Evolutionary conservation across 2,113 vertebrate species (phyloP).

Genomic region (Glaucomys volans): DNA sequence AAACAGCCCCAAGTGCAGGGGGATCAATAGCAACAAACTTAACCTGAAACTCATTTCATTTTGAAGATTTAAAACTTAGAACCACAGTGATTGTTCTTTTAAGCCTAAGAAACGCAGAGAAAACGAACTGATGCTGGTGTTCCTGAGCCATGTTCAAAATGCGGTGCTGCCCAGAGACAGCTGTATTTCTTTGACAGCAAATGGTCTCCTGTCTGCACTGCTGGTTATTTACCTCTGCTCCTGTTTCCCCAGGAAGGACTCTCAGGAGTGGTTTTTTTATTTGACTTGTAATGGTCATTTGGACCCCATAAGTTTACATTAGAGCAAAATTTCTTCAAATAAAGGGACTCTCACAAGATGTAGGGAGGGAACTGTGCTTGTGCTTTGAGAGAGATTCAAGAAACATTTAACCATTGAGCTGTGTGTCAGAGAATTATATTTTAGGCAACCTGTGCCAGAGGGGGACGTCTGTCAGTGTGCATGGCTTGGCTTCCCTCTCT

Average conservation of each 20-base stretch:
- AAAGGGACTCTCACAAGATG: accelerated
- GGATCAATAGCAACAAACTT: constrained; percentile 54
- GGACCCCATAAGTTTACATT: neutral
- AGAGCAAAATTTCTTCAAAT: neutral
- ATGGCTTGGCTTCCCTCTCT: accelerated
- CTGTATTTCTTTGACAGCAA: neutral
- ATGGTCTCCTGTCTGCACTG: neutral
- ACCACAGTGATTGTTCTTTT: neutral
- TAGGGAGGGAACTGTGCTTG: neutral
- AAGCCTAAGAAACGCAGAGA: accelerated
- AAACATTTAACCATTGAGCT: neutral
- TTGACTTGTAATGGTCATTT: neutral
- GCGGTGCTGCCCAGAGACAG: too few species aligned
- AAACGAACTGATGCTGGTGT: accelerated
- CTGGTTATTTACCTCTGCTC: neutral
- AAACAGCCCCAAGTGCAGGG: neutral
- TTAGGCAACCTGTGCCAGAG: accelerated
- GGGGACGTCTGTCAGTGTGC: accelerated
- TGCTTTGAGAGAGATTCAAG: neutral
- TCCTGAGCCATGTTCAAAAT: accelerated
- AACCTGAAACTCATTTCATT: neutral
- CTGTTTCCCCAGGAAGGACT: neutral
- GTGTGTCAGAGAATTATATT: neutral
- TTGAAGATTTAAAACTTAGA: neutral
- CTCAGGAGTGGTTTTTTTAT: neutral